phyloP scores from a whole-genome alignment of 1,140 invertebrate species.

The Brachionus sp. region DNA sequence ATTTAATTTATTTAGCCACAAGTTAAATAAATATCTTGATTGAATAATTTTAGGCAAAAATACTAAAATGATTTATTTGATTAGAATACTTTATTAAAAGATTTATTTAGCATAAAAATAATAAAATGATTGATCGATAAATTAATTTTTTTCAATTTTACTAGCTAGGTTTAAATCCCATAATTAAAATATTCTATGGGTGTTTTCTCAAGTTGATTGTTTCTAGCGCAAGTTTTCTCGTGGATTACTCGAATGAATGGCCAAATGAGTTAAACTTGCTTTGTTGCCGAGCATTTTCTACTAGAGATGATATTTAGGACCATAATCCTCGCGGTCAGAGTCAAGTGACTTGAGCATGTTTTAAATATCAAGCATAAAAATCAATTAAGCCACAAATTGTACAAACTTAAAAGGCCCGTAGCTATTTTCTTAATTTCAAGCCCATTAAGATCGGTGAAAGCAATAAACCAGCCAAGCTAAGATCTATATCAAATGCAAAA shows the following conservation, averaged over 20 bases:
- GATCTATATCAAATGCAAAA: neutral
- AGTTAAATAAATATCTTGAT: neutral
- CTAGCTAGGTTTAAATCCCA: neutral
- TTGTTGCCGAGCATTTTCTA: neutral
- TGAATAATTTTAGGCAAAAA: neutral
- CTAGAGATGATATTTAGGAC: neutral
- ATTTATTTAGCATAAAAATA: neutral
- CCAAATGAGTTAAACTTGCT: neutral
- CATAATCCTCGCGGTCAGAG: neutral
- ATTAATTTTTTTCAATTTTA: neutral
- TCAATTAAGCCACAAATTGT: conserved; percentile 2
- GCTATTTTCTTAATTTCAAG: neutral
- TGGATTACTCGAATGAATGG: neutral
- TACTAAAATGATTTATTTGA: neutral
- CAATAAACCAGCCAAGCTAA: neutral
- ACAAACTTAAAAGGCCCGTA: neutral
- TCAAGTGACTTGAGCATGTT: neutral
- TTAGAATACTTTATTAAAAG: conserved; percentile 5
- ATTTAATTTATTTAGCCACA: neutral
- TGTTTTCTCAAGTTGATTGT: neutral
- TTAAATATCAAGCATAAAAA: neutral
- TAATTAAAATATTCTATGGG: neutral
- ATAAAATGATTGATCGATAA: conserved; percentile 3
- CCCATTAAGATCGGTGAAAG: neutral
- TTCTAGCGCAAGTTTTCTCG: neutral